Percentiles rank a stretch among this genome's conserved stretches.
Conservation (phyloP, 2,797 vertebrate species). For the Notamacropus eugenii region DNA sequence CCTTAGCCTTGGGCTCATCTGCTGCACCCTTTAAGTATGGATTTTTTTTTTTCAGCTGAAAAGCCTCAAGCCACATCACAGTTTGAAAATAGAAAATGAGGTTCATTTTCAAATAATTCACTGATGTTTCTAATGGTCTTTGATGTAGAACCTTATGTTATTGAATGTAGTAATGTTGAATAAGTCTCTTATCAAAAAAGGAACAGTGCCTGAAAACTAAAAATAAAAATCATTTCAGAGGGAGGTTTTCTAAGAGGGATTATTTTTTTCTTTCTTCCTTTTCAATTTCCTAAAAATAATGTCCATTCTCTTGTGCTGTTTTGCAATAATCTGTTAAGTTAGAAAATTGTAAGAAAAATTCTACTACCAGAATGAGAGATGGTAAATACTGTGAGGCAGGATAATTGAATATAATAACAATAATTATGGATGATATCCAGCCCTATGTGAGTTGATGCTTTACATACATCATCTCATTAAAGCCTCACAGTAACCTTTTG, state of each 20-base stretch:
- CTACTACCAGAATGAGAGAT: conserved; percentile 50
- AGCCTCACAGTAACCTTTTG: not conserved
- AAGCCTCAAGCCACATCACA: conserved; percentile 21
- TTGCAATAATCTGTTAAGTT: conserved; percentile 46
- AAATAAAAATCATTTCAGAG: conserved; percentile 49
- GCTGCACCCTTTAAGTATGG: not conserved
- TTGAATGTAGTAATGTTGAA: conserved; percentile 17
- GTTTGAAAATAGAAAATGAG: conserved; percentile 66
- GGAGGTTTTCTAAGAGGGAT: conserved; percentile 32
- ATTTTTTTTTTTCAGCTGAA: conserved; percentile 45
- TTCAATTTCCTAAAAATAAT: conserved; percentile 58
- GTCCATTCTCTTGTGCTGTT: conserved; percentile 31
- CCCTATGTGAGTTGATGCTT: not conserved
- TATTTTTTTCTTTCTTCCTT: conserved; percentile 58
- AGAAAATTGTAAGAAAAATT: conserved; percentile 62
- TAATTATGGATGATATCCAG: not conserved
- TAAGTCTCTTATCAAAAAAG: conserved; percentile 36
- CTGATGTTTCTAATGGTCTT: conserved; percentile 11
- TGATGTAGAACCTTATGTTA: conserved; percentile 28
- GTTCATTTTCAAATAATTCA: conserved; percentile 52
- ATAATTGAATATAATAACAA: conserved; percentile 61
- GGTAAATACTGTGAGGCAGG: conserved; percentile 57
- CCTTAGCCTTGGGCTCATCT: not conserved
- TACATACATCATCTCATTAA: not conserved
- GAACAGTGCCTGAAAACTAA: conserved; percentile 3